These are phyloP conservation scores for Indri indri DNA, from an alignment of 2,113 vertebrate genomes.

Conservation along the genomic window DNA sequence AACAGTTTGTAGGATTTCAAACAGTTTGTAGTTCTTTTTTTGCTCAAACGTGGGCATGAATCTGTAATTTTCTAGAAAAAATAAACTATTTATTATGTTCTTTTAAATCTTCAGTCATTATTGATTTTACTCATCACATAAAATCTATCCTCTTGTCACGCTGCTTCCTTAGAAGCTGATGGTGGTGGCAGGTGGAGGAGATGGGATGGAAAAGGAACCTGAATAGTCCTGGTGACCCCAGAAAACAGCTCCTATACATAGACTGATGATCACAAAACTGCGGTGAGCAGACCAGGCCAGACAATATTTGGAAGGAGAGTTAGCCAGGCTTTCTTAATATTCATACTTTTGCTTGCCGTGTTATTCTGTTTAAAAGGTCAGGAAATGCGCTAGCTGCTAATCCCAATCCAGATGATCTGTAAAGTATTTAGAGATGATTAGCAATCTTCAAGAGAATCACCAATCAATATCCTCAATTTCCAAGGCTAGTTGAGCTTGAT, in stretches of 20 bases:
- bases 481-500: background rate
- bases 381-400: background rate
- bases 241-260: background rate
- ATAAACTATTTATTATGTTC: background rate
- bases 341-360: background rate
- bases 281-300: background rate
- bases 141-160: background rate
- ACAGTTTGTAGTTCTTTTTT: background rate
- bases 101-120: background rate
- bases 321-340: background rate
- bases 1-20: slow-evolving; percentile 30
- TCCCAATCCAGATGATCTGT: background rate
- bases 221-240: background rate
- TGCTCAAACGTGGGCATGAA: background rate
- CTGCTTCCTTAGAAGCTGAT: background rate
- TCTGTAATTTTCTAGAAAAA: background rate
- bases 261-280: background rate
- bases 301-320: background rate
- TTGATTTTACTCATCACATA: background rate
- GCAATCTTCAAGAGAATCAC: background rate
- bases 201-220: background rate
- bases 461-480: background rate
- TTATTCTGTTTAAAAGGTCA: background rate
- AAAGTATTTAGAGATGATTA: background rate
- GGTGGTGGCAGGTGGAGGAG: background rate